phyloP scores from a whole-genome alignment of 2,113 vertebrate genomes.

The Tupaia tana region DNA sequence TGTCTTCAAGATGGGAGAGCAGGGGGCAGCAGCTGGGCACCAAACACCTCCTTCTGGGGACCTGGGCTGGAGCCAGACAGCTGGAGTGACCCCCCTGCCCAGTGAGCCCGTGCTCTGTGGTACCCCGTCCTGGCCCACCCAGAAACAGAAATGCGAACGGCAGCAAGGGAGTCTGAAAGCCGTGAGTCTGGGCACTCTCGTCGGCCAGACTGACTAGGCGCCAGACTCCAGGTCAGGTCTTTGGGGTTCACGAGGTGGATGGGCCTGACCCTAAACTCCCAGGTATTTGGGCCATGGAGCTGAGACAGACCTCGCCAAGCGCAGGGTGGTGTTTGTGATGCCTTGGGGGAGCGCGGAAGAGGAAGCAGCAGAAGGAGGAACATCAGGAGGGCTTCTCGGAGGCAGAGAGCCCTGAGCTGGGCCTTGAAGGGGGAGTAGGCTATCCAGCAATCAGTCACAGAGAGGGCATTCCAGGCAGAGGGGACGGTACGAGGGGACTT shows the following conservation, averaged over 20 bases:
- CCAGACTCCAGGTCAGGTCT: background rate
- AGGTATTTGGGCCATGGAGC: background rate
- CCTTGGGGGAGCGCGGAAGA: background rate
- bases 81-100: background rate
- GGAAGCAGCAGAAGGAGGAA: background rate
- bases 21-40: background rate
- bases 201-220: background rate
- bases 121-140: accelerated
- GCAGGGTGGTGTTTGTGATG: no score
- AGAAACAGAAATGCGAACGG: background rate
- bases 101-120: background rate
- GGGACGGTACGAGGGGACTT: no score
- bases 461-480: background rate
- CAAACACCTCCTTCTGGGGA: background rate
- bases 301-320: background rate
- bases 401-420: background rate
- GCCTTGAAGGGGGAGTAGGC: background rate
- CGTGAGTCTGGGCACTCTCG: background rate
- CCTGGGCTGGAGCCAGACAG: background rate
- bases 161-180: background rate
- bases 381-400: background rate
- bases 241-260: background rate
- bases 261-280: background rate
- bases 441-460: no score
- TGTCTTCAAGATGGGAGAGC: background rate